Evolutionary conservation across 2,888 invertebrate genomes (phyloP), one percentile per base, ranked within the genome.

Genomic region (Hetaerina titia): DNA sequence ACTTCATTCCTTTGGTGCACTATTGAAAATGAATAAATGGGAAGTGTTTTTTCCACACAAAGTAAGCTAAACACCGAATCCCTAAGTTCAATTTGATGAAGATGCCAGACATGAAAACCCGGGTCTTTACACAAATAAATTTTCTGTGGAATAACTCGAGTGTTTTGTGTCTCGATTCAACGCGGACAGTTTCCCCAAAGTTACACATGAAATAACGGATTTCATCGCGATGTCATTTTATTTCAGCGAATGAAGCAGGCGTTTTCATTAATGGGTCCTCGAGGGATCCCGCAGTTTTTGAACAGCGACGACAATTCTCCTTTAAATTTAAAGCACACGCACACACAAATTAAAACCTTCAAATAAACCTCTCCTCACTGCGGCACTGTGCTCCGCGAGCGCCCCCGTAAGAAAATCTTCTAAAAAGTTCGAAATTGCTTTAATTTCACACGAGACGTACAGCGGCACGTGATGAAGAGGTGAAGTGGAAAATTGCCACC

Each of bases 401-500:
- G 0, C n/a, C 22, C 45, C 45, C 45, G 45, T 15, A 60, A 69
- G n/a, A 69, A 69, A 69, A 15, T 17, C 17, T 60, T 60, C 17
- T 60, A 60, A 69, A 15, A 64, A 69, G n/a, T 69, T 19, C 7
- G 22, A 69, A 69, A 69, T 69, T n/a, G 69, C 69, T 69, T 69
- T 69, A 69, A 69, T 69, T 69, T 69, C 69, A 69, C 69, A 69
- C 69, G 69, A n/a, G 69, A 69, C 69, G 69, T 69, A 69, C 69
- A 69, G 5, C 9, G n/a, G 69, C 69, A 69, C 69, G 69, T 69
- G 22, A 69, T 69, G 69, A 69, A 69, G 69, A 69, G 69, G 69
- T 69, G 69, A 69, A 69, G 69, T 69, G 69, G 69, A 69, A 69
- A 69, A 69, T 69, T 69, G 69, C 69, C 45, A 45, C 45, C 45